Conservation (phyloP, 2,888 invertebrate species). For the Pyrrhosoma nymphula region DNA sequence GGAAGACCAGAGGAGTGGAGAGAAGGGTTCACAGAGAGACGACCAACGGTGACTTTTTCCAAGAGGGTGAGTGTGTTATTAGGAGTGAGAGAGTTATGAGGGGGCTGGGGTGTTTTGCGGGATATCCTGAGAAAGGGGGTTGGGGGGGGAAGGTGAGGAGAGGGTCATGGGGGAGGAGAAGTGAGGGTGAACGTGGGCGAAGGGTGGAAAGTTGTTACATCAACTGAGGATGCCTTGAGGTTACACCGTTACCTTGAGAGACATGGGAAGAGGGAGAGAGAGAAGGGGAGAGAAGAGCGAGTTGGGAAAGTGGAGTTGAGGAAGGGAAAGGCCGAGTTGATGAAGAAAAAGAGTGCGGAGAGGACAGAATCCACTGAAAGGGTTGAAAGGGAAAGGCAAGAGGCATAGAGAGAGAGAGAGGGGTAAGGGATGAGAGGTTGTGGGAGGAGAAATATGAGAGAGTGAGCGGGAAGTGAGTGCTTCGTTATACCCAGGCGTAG, state of each 20-base stretch:
- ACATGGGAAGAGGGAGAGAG: background rate
- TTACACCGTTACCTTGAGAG: background rate
- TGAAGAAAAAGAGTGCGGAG: background rate
- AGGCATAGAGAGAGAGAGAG: background rate
- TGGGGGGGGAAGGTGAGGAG: background rate
- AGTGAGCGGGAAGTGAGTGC: background rate
- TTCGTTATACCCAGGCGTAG: background rate
- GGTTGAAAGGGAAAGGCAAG: background rate
- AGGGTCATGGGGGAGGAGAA: background rate
- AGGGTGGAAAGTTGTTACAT: constrained; percentile 5
- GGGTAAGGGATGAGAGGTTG: background rate
- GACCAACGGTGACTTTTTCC: background rate
- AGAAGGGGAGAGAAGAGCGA: background rate
- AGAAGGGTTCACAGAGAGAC: background rate
- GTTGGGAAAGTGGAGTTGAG: background rate
- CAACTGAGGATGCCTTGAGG: constrained; percentile 34
- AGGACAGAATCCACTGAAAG: background rate
- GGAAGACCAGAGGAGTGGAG: background rate
- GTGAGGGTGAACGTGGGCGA: background rate
- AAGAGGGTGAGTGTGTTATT: background rate
- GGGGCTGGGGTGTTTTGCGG: background rate
- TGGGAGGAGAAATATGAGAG: background rate
- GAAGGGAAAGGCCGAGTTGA: background rate
- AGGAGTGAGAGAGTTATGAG: background rate
- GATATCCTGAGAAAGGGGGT: background rate